Evolutionary conservation across 2,888 invertebrate species (phyloP), one percentile per base, ranked within the genome.

Genomic region (Oxystoma pomonae): DNA sequence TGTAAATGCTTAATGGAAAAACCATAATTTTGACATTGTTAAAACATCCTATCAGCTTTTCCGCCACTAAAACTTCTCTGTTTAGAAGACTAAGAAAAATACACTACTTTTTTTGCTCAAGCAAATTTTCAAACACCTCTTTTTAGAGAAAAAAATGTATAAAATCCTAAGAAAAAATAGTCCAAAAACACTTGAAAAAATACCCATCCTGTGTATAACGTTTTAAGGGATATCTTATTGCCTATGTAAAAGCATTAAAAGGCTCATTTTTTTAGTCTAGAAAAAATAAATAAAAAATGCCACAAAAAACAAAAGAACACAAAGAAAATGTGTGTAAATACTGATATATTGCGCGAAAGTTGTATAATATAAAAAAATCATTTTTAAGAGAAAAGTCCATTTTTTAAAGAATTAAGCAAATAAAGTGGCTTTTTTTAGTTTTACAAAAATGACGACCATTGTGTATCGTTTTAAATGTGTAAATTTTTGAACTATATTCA

Each of bases 401-500:
- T 35, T 35, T 35, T 35, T 35, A 35, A 35, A 35, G 12, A 35
- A 35, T 7, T 7, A 7, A 12, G 3, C 12, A 7, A 35, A 35
- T 7, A 35, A 35, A 35, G 35, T 35, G 35, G 35, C 35, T 35
- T 35, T 35, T 35, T 35, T 35, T 7, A 12, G 3, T 35, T 35
- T 35, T 35, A 35, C 35, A 12, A 35, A 35, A 35, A 35, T 12
- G 35, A 35, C 35, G 5, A 35, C 12, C 12, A 7, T 35, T 35
- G 35, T 35, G 35, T 35, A 35, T 35, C 35, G 35, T 35, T 35
- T 12, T 35, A 35, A 35, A 7, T 35, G 35, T 78, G 78, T 78
- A 78, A 77, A 78, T 76, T 74, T 76, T 73, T 76, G 76, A 78
- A 74, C 72, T 77, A 78, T 77, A 78, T 77, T 77, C 78, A 78